Evolutionary conservation across 2,797 vertebrate species (phyloP).

Genomic region (Labeo calbasu): DNA sequence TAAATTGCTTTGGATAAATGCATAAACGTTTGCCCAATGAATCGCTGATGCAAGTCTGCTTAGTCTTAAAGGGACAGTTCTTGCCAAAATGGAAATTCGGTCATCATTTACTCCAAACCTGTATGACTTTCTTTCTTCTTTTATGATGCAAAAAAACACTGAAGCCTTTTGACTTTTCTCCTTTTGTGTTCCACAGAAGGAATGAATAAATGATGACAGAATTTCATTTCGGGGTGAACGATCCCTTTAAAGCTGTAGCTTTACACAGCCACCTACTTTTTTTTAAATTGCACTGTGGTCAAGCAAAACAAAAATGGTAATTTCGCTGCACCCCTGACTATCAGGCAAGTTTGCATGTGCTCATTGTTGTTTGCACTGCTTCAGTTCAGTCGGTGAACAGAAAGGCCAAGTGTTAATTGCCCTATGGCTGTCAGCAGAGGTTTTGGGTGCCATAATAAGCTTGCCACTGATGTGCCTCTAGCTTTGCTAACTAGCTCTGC

Average conservation of each 20-base stretch:
- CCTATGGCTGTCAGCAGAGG: slow-evolving; percentile 84
- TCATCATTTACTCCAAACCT: not conserved
- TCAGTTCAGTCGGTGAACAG: slow-evolving; percentile 82
- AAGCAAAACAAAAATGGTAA: not conserved
- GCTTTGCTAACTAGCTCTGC: slow-evolving; percentile 73
- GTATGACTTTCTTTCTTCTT: not conserved
- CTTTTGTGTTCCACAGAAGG: not conserved
- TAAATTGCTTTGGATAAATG: not conserved
- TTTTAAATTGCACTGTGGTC: not conserved
- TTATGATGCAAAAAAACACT: not conserved
- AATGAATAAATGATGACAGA: not conserved
- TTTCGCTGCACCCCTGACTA: slow-evolving; percentile 11
- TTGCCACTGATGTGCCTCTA: slow-evolving; percentile 81
- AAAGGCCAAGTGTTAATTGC: slow-evolving; percentile 83
- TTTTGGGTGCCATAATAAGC: slow-evolving; percentile 81
- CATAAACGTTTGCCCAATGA: not conserved
- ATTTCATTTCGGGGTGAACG: not conserved
- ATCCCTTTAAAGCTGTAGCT: slow-evolving; percentile 1
- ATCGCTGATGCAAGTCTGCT: not conserved
- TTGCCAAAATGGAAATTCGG: not conserved
- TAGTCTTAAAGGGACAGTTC: slow-evolving; percentile 1
- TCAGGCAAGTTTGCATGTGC: slow-evolving; percentile 73
- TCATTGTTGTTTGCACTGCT: slow-evolving; percentile 88
- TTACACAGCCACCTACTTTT: not conserved
- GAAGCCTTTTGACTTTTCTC: not conserved